Evolutionary conservation across 2,797 vertebrate genomes (phyloP).

Genomic region (Remorina albescens): DNA sequence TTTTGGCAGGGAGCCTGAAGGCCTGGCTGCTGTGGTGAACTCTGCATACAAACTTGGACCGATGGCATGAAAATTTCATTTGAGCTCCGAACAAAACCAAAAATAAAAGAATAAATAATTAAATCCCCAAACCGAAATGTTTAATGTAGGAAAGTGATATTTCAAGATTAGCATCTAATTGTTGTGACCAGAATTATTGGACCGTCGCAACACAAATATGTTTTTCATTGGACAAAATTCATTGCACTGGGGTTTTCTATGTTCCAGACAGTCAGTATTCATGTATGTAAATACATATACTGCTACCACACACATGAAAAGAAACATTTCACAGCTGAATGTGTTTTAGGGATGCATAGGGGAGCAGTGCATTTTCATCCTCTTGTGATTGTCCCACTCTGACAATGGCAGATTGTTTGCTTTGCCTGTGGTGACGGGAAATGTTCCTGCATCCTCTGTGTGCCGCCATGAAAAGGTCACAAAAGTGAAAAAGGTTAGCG

Average conservation of each 20-base stretch:
- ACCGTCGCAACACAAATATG: not conserved
- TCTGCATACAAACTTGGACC: conserved; percentile 45
- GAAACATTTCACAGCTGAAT: not conserved
- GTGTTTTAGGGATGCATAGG: conserved; percentile 9
- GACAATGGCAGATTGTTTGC: conserved; percentile 9
- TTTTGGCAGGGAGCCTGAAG: conserved; percentile 66
- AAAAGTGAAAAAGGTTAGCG: not conserved
- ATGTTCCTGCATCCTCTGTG: not conserved
- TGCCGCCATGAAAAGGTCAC: conserved; percentile 16
- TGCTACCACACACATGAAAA: not conserved
- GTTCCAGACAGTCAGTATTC: not conserved
- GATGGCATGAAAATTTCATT: conserved; percentile 46
- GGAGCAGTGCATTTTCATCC: not conserved
- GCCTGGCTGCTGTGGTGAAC: conserved; percentile 55
- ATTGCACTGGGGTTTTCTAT: not conserved
- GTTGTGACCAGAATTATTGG: not conserved
- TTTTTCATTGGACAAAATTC: not conserved
- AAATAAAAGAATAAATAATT: not conserved
- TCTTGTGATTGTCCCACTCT: not conserved
- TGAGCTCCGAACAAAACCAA: conserved; percentile 43
- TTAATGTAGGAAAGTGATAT: not conserved
- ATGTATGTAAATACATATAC: not conserved
- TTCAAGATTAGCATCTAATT: not conserved
- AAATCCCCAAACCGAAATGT: not conserved
- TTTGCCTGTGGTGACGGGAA: not conserved